A percentile compares a stretch with the other conserved stretches of the same genome.
Conservation (phyloP, 2,113 vertebrate species). For the Eudyptes chrysolophus region DNA sequence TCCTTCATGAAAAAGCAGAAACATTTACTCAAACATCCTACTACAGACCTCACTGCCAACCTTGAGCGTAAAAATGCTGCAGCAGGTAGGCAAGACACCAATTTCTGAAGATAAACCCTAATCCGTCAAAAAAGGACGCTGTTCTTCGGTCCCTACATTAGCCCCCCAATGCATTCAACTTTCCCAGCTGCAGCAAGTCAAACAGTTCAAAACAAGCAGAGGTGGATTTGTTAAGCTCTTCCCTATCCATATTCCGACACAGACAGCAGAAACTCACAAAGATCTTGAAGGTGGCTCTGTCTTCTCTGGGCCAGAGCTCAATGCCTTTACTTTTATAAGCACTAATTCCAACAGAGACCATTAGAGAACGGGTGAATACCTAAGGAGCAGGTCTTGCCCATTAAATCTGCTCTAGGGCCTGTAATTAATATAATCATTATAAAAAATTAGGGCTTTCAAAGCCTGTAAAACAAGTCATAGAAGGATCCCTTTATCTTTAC, state of each 20-base stretch:
- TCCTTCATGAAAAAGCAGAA: not conserved
- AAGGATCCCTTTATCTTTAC: slow-evolving; percentile 1
- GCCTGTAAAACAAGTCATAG: slow-evolving; percentile 7
- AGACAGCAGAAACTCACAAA: not conserved
- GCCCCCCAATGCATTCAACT: not conserved
- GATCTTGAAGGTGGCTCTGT: not conserved
- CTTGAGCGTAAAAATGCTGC: rapidly evolving
- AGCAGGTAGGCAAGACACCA: not conserved
- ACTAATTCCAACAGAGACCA: not conserved
- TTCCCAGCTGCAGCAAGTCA: rapidly evolving
- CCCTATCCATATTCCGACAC: not conserved
- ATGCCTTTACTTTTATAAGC: not conserved
- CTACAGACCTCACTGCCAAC: not conserved
- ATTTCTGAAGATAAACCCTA: not conserved
- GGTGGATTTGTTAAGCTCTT: not conserved
- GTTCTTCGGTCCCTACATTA: not conserved
- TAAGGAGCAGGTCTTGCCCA: not conserved
- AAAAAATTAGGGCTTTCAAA: not conserved
- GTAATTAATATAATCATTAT: not conserved
- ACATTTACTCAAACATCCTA: not conserved
- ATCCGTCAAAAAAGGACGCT: not conserved
- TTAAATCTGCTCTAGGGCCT: not conserved
- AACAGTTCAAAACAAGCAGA: not conserved
- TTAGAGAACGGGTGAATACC: not conserved
- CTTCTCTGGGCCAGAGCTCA: not conserved